phyloP scores from a whole-genome alignment of 1,140 invertebrate genomes.

The Zeugodacus cucurbitae region DNA sequence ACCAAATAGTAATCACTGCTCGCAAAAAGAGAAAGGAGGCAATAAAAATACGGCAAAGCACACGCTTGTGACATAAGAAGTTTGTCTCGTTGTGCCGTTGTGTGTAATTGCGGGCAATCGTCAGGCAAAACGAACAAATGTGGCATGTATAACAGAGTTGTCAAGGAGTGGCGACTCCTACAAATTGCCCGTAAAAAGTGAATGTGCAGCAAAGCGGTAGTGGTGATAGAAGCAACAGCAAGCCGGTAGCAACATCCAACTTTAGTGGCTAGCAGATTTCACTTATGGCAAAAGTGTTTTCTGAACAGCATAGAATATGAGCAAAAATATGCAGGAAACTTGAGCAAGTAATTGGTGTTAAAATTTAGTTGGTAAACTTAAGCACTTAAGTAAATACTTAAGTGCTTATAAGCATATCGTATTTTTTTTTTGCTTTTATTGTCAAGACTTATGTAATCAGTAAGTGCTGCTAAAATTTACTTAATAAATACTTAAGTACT shows the following conservation, averaged over 20 bases:
- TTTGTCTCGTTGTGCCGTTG: background rate
- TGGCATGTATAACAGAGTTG: background rate
- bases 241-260: background rate
- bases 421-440: background rate
- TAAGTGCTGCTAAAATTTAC: background rate
- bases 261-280: background rate
- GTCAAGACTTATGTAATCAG: background rate
- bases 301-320: background rate
- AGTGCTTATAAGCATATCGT: background rate
- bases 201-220: background rate
- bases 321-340: background rate
- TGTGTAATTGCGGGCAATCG: background rate
- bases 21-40: slow-evolving; percentile 7
- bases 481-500: background rate
- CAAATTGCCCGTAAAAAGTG: slow-evolving; percentile 11
- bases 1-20: background rate
- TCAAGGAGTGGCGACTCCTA: slow-evolving; percentile 14
- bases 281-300: background rate
- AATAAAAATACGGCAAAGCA: background rate
- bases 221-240: background rate
- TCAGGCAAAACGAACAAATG: background rate
- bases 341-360: too few relatives aligned
- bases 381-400: background rate
- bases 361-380: background rate
- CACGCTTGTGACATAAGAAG: background rate